Conservation (phyloP, 2,888 invertebrate species). For the Hirtodrosophila trivittata region DNA sequence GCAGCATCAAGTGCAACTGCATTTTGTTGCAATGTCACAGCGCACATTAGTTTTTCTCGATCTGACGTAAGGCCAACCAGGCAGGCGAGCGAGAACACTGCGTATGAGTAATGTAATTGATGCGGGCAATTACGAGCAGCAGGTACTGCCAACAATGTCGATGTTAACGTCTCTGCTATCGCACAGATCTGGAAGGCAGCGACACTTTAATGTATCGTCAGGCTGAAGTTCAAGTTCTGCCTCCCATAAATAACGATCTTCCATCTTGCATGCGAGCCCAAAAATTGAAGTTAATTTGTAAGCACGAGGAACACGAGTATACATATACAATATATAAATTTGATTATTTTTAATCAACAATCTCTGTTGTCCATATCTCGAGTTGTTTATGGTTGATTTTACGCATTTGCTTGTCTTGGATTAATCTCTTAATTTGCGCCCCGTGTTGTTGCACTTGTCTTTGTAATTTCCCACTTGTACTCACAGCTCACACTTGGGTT, state of each 20-base stretch:
- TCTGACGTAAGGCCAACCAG: constrained; percentile 62
- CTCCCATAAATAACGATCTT: constrained; percentile 54
- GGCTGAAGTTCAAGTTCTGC: constrained; percentile 60
- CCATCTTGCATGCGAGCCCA: constrained; percentile 40
- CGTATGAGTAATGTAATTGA: constrained; percentile 75
- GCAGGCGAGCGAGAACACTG: constrained; percentile 40
- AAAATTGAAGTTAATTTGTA: constrained; percentile 8
- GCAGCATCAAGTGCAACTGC: constrained; percentile 82
- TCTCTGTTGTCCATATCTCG: constrained; percentile 23
- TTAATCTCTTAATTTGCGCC: constrained; percentile 58
- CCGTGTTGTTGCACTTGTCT: constrained; percentile 48
- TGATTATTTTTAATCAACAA: constrained; percentile 25
- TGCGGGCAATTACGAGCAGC: constrained; percentile 61
- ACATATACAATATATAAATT: constrained; percentile 46
- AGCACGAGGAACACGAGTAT: constrained; percentile 7
- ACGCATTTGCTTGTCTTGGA: constrained; percentile 54
- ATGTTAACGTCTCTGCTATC: constrained; percentile 34
- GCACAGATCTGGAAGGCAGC: constrained; percentile 31
- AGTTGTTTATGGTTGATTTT: constrained; percentile 56
- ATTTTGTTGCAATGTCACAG: constrained; percentile 81
- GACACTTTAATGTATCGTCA: constrained; percentile 61
- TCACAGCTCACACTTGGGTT: constrained; percentile 8
- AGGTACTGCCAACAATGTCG: constrained; percentile 11
- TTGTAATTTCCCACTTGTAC: constrained; percentile 1
- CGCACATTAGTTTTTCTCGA: constrained; percentile 65